Evolutionary conservation across 2,888 invertebrate species (phyloP), one percentile per base, ranked within the genome.

Genomic region (Eristalis pertinax): DNA sequence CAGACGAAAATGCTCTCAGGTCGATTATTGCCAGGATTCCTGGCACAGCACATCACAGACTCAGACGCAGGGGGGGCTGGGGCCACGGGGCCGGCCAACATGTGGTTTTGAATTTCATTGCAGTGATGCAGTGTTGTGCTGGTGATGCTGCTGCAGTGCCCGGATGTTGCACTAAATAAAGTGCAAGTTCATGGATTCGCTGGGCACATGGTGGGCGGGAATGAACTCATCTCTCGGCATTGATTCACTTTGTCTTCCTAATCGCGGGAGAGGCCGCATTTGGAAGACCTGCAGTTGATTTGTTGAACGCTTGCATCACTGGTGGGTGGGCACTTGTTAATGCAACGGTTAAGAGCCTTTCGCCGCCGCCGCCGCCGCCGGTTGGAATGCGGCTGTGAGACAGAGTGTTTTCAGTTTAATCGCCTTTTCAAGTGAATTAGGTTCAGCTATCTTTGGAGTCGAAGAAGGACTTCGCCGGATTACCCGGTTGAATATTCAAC

Each of bases 61-160:
- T n/a, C n/a, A n/a, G 56, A 29, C 26, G 26, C 58, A 58, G 15
- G 32, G 64, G 43, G 64, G 75, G 75, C n/a, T 60, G 72, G 68
- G 43, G n/a, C 50, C 24, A 19, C 19, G 50, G 50, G 26, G 13
- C 75, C 38, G 70, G 83, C 72, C 84, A 84, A 76, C 87, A 87
- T 87, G 84, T 84, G 83, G 87, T 87, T 87, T 87, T 72, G 72
- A 84, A 76, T 84, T 87, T 84, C 73, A 87, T 76, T 84, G 83
- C 79, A 84, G 35, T 76, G 78, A 87, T 86, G 69, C 74, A 76
- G 64, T 69, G 43, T 43, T n/a, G 41, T 41, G 41, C 13, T 41
- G 41, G 15, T 69, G 19, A 26, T 62, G 35, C 15, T 43, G 32
- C 68, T 70, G 84, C 76, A 68, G 29, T 58, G 5, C 69, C 38